Evolutionary conservation across 2,888 invertebrate genomes (phyloP), one percentile per base, ranked within the genome.

Genomic region (Melitaea athalia): DNA sequence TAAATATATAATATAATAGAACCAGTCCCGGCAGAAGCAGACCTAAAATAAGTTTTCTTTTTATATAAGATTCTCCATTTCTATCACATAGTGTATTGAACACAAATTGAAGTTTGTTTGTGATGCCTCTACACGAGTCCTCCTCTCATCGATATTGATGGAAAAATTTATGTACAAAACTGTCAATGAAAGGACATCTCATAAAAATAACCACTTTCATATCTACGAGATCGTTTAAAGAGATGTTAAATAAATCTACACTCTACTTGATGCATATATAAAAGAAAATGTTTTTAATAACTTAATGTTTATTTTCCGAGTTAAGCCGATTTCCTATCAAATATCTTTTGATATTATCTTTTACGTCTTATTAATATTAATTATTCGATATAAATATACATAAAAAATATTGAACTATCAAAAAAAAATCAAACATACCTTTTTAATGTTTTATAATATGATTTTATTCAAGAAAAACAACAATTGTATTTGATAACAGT

Each of bases 61-160:
- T 38, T 38, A 38, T 38, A 7, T 38, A 52, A 45, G 55, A 55
- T 60, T 24, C 14, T 38, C 31, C 59, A 55, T 53, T 68, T 47
- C 43, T 15, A 68, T 42, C 52, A 52, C 45, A 62, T 42, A 59
- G 47, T 45, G 59, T 59, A 59, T 63, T 69, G 65, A 49, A 59
- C 14, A 42, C 49, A 65, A 53, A 66, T 64, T 52, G 47, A 68
- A 59, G 55, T 67, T 63, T 67, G 62, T 69, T 69, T 71, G 71
- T 63, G 43, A 66, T 49, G 64, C 61, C 53, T 63, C 49, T 53
- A 53, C 60, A 64, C 49, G 55, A 57, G 53, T 61, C 61, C 24
- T 49, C 47, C 14, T 49, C 47, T 49, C 47, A 63, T 49, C 62
- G 60, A 64, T 70, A 64, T 67, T 69, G 69, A 70, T 70, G 67